Conservation (phyloP, 37 sponge, comb jelly and placozoan species). For the Aphrocallistes beatrix region DNA sequence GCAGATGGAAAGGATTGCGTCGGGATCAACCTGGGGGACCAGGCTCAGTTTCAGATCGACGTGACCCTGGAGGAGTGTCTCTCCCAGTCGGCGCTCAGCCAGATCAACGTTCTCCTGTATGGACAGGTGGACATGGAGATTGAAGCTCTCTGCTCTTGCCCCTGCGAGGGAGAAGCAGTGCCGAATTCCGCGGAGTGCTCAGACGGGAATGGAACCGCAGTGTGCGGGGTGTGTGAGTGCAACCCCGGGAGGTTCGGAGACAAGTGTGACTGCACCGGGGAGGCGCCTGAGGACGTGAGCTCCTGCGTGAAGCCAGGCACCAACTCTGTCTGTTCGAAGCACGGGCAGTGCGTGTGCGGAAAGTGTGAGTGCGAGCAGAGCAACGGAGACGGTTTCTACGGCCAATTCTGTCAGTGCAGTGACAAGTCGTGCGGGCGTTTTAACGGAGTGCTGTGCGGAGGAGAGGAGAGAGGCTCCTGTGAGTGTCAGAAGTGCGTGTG, state of each 20-base stretch:
- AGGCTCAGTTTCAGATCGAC: background rate
- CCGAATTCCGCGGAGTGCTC: background rate
- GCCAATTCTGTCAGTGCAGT: background rate
- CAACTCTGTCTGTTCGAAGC: background rate
- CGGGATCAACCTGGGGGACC: background rate
- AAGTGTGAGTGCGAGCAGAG: background rate
- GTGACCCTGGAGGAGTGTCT: slow-evolving; percentile 2
- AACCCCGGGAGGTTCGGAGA: background rate
- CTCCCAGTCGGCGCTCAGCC: background rate
- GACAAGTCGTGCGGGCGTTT: background rate
- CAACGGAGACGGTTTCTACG: background rate
- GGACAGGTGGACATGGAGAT: background rate
- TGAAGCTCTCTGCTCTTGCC: background rate
- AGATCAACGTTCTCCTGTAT: background rate
- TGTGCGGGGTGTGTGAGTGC: background rate
- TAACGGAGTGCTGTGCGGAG: background rate
- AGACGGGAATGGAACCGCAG: background rate
- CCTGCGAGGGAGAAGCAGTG: background rate
- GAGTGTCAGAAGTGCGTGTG: background rate
- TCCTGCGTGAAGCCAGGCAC: background rate
- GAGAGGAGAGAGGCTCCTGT: background rate
- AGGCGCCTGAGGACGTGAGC: slow-evolving; percentile 1
- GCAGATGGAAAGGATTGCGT: background rate
- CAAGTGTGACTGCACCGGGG: background rate
- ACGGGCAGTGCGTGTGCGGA: background rate